Evolutionary conservation across 2,797 vertebrate species (phyloP).

Genomic region (Leptoclinus maculatus): DNA sequence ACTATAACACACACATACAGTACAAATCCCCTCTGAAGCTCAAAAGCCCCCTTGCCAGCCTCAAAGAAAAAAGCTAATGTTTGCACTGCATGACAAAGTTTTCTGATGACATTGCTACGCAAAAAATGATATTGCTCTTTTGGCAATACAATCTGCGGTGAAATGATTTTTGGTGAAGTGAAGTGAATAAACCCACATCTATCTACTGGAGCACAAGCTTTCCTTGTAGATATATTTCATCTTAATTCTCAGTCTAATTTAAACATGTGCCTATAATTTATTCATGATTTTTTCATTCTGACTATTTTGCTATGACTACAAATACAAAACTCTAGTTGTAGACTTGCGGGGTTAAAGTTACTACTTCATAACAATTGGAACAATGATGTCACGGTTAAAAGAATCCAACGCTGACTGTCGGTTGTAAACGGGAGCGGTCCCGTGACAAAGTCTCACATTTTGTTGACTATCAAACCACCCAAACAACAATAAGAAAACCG

Average conservation of each 20-base stretch:
- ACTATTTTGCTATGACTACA: not conserved
- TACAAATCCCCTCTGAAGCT: conserved; percentile 28
- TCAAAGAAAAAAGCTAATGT: conserved; percentile 35
- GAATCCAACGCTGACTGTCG: not conserved
- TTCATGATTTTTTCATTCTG: not conserved
- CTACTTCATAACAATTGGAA: not conserved
- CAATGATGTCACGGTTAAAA: not conserved
- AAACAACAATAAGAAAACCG: not conserved
- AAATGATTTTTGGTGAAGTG: conserved; percentile 16
- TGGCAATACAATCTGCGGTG: not conserved
- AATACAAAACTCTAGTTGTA: too few relatives aligned
- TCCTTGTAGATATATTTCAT: not conserved
- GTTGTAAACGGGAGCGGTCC: not conserved
- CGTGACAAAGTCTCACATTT: too few relatives aligned
- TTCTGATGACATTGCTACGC: conserved; percentile 26
- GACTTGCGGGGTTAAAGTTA: not conserved
- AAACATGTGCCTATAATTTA: not conserved
- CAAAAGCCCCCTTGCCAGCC: conserved; percentile 32
- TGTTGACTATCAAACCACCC: not conserved
- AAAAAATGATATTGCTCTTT: conserved; percentile 27
- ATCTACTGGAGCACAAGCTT: not conserved
- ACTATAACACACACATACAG: conserved; percentile 8
- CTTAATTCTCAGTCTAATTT: not conserved
- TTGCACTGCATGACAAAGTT: conserved; percentile 30
- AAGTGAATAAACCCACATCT: conserved; percentile 1